Percentiles rank a stretch among this genome's conserved stretches.
Conservation (phyloP, 2,797 vertebrate species). For the Dicrostonyx torquatus region DNA sequence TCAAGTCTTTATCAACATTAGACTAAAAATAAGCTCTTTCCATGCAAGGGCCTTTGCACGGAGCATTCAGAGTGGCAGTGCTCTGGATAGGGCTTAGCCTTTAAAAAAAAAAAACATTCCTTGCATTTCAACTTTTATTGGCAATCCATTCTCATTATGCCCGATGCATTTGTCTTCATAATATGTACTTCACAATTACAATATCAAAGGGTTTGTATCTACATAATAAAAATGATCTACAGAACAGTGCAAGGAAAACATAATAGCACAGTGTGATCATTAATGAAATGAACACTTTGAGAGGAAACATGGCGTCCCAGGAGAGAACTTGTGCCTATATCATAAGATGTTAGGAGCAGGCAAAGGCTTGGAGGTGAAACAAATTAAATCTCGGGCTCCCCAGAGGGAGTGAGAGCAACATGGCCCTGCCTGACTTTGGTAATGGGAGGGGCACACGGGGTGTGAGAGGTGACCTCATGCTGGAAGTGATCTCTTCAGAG, state of each 20-base stretch:
- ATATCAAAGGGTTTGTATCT: slow-evolving; percentile 88
- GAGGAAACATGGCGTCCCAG: slow-evolving; percentile 57
- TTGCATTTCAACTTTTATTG: slow-evolving; percentile 84
- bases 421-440: slow-evolving; percentile 12
- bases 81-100: slow-evolving; percentile 65
- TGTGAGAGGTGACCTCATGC: not conserved
- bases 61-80: slow-evolving; percentile 53
- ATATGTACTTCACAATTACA: slow-evolving; percentile 86
- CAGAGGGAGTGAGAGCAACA: not conserved
- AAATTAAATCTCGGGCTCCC: not conserved
- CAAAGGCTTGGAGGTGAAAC: slow-evolving; percentile 43
- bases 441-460: rapidly evolving
- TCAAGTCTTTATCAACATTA: slow-evolving; percentile 79
- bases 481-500: slow-evolving; percentile 50
- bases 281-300: slow-evolving; percentile 81
- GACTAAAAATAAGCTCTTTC: slow-evolving; percentile 77
- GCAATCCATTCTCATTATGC: slow-evolving; percentile 89
- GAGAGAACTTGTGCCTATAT: slow-evolving; percentile 65
- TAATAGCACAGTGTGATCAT: slow-evolving; percentile 79
- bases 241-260: slow-evolving; percentile 83
- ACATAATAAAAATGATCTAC: slow-evolving; percentile 87
- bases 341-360: not conserved
- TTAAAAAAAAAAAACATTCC: slow-evolving; percentile 50
- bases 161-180: slow-evolving; percentile 88
- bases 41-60: slow-evolving; percentile 61